Evolutionary conservation across 2,113 vertebrate species (phyloP), one percentile per base, ranked within the genome.

Genomic region (Pachypanchax playfairii): DNA sequence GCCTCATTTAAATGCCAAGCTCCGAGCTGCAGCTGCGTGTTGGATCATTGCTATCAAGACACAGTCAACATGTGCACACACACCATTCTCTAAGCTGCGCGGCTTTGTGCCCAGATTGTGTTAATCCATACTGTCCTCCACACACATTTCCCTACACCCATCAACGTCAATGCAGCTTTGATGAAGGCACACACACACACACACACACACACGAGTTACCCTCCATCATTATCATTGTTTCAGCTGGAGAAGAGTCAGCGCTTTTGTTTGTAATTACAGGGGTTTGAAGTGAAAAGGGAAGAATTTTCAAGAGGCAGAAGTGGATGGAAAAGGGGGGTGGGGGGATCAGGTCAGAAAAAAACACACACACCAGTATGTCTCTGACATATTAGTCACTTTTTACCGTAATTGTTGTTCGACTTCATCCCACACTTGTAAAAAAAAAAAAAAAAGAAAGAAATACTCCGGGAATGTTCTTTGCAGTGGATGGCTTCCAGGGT

Each of bases 331-430:
- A 82, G 82, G 64, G 46, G 76, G 61, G 76, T 68, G 75, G 73
- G 63, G 77, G 73, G 61, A 83, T 46, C 65, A 71, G 70, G 80
- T 86, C 61, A 85, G 81, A 76, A 79, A 80, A 83, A 59, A 55
- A 61, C 67, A 33, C 47, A 77, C 84, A 88, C 81, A 89, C 57
- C 71, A 81, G 78, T 67, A 75, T 84, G 89, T 88, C 90, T 90
- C 87, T 91, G 90, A 92, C 90, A 88, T 89, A 91, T 92, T 92
- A 91, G 89, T 91, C 90, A 91, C 89, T 88, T 91, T 90, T 91
- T 92, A 92, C 90, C 87, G 90, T 92, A 92, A 92, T 91, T 92
- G 90, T 91, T 92, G 87, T 90, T 91, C 82, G 82, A 91, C 88
- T 88, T 84, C 87, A 87, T 88, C 83, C 86, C 83, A 86, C 85